phyloP scores from a whole-genome alignment of 2,888 invertebrate species.

The Zygothrica quintamaculata region DNA sequence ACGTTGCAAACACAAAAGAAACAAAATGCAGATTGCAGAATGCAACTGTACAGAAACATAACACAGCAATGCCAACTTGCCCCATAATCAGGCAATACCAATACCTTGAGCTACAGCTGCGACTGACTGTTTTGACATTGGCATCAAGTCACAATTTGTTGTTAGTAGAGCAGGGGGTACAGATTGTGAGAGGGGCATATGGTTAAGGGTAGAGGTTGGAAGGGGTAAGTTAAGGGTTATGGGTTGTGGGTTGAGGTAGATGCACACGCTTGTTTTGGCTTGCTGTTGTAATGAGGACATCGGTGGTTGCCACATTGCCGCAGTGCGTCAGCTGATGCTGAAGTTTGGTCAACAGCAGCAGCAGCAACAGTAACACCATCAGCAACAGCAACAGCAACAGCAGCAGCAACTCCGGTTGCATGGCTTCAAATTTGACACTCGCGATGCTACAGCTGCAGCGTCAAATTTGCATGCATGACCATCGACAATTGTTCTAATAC shows the following conservation, averaged over 20 bases:
- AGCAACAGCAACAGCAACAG: background rate
- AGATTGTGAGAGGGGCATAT: background rate
- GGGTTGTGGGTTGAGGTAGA: conserved; percentile 1
- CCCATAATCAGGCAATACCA: conserved; percentile 59
- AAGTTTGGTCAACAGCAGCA: conserved; percentile 49
- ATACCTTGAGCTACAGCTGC: conserved; percentile 58
- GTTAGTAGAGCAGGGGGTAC: background rate
- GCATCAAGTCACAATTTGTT: conserved; percentile 10
- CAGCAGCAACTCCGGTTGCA: conserved; percentile 21
- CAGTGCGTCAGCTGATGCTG: conserved; percentile 60
- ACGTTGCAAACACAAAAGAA: background rate
- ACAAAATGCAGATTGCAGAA: conserved; percentile 22
- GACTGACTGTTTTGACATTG: conserved; percentile 52
- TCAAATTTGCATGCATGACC: conserved; percentile 65
- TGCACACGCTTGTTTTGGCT: conserved; percentile 55
- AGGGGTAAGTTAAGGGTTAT: background rate
- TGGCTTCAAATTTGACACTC: conserved; percentile 55
- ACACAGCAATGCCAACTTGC: conserved; percentile 47
- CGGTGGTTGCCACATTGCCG: conserved; percentile 52
- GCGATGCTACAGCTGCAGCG: conserved; percentile 43
- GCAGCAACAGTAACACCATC: background rate
- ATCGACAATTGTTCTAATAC: conserved; percentile 74
- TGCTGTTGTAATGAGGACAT: conserved; percentile 32
- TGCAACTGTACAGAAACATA: conserved; percentile 29
- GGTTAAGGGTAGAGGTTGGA: background rate